Evolutionary conservation across 2,888 invertebrate genomes (phyloP).

Genomic region (Microplitis manilae): DNA sequence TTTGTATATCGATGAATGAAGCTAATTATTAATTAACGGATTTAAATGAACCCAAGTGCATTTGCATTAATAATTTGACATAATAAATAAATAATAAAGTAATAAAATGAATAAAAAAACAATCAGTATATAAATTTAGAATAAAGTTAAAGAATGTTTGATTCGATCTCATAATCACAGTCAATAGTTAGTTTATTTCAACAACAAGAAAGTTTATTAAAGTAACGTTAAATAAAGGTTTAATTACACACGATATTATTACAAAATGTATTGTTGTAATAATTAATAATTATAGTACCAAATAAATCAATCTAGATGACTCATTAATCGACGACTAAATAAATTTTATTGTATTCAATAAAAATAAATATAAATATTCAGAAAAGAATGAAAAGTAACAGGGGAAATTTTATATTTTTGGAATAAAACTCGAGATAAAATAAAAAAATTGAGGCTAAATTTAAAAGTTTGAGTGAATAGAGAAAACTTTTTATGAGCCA

Average conservation of each 20-base stretch:
- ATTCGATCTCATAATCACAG: slow-evolving; percentile 52
- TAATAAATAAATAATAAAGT: background rate
- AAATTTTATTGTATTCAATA: slow-evolving; percentile 22
- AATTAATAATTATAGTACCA: slow-evolving; percentile 8
- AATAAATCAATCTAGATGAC: background rate
- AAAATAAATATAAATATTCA: slow-evolving; percentile 26
- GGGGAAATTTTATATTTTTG: slow-evolving; percentile 68
- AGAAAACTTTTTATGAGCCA: slow-evolving; percentile 30
- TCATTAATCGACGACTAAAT: slow-evolving; percentile 16
- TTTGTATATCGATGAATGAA: slow-evolving; percentile 5
- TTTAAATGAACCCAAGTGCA: background rate
- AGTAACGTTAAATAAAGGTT: slow-evolving; percentile 12
- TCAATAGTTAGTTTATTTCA: slow-evolving; percentile 51
- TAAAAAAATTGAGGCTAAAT: slow-evolving; percentile 42
- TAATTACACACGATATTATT: slow-evolving; percentile 3
- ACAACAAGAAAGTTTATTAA: slow-evolving; percentile 16
- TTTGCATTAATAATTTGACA: background rate
- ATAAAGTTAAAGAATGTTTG: slow-evolving; percentile 46
- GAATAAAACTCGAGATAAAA: slow-evolving; percentile 55
- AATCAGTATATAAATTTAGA: slow-evolving; percentile 59
- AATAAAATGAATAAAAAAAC: slow-evolving; percentile 28
- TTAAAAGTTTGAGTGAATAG: background rate
- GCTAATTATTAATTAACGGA: too few relatives aligned
- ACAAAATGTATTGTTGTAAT: slow-evolving; percentile 18
- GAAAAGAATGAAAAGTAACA: slow-evolving; percentile 58